These are phyloP conservation scores for Cosmia pyralina DNA, from an alignment of 2,888 invertebrate genomes.

Conservation along the genomic window DNA sequence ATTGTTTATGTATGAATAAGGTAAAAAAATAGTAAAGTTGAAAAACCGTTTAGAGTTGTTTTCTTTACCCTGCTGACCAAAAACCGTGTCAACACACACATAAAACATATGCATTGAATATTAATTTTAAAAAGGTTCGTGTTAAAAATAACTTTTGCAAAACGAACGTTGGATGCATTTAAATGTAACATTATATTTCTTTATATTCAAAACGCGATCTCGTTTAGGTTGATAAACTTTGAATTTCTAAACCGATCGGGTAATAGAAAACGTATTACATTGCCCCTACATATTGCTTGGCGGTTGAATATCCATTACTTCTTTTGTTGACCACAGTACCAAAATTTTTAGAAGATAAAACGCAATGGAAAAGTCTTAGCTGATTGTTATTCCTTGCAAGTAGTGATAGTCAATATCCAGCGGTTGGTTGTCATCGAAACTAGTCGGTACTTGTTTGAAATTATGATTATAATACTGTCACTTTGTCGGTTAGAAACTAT, in stretches of 20 bases:
- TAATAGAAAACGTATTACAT: conserved; percentile 56
- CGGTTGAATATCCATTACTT: conserved; percentile 19
- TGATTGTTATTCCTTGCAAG: conserved; percentile 47
- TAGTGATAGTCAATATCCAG: conserved; percentile 43
- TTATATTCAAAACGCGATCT: conserved; percentile 53
- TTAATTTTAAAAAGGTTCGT: conserved; percentile 53
- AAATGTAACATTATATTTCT: conserved; percentile 44
- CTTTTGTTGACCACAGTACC: not conserved
- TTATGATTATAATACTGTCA: conserved; percentile 25
- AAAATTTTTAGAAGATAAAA: not conserved
- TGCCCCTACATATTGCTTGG: conserved; percentile 35
- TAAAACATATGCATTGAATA: conserved; percentile 55
- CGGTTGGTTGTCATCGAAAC: conserved; percentile 39
- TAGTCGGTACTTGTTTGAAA: conserved; percentile 50
- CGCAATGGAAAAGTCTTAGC: conserved; percentile 25
- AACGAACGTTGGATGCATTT: conserved; percentile 48
- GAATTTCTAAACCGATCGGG: conserved; percentile 57
- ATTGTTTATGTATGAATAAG: not conserved
- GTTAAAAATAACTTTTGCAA: conserved; percentile 62
- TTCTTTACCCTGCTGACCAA: conserved; percentile 22
- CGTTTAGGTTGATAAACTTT: conserved; percentile 60
- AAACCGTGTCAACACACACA: conserved; percentile 54
- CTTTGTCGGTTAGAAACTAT: conserved; percentile 13
- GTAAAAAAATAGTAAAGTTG: conserved; percentile 1
- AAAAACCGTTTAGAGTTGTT: conserved; percentile 23